Base-by-base conservation (phyloP, 2,888 invertebrate genomes). In the Anticlea derivata region DNA sequence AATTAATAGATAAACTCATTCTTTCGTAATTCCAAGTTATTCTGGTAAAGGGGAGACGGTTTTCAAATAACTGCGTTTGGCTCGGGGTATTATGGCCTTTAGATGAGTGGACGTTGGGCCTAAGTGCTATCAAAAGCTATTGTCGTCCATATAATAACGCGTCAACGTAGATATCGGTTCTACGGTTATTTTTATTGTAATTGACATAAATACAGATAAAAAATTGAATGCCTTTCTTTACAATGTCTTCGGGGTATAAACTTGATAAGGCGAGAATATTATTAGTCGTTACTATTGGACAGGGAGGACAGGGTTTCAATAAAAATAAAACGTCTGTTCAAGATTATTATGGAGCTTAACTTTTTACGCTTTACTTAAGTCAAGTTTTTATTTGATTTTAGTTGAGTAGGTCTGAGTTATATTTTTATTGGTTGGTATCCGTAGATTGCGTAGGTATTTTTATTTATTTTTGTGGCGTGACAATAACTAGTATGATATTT, bases 151-250 rank as follows among this genome's bases (percentile, higher is more conserved):
- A 45, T 40, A 40, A 50, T 55, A 60, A 55, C 41, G 46, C 50
- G 52, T 49, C 55, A 47, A 47, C 47, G 24, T 30, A 53, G 61
- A 60, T 58, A 58, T 54, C 47, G 30, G 12, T 48, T 52, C 58
- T 60, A 63, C 61, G 51, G 50, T 61, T 60, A 65, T 65, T 73
- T n/a, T 70, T 71, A 74, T 71, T 70, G 66, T 67, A 70, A 75
- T 73, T 64, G 69, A 68, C 66, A 64, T 56, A 49, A 59, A 63
- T 60, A 65, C 54, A 67, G 64, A 73, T 71, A 75, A 73, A 65
- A 61, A 63, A 63, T 55, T 58, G 43, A 61, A 61, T 50, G 50
- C 57, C 48, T 49, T 45, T 52, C 50, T 49, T 61, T 52, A 63
- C 63, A 65, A 61, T 65, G 65, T 68, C 62, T 60, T 60, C 57